Evolutionary conservation across 2,888 invertebrate genomes (phyloP), one percentile per base, ranked within the genome.

Genomic region (Caenorhabditis plicata): DNA sequence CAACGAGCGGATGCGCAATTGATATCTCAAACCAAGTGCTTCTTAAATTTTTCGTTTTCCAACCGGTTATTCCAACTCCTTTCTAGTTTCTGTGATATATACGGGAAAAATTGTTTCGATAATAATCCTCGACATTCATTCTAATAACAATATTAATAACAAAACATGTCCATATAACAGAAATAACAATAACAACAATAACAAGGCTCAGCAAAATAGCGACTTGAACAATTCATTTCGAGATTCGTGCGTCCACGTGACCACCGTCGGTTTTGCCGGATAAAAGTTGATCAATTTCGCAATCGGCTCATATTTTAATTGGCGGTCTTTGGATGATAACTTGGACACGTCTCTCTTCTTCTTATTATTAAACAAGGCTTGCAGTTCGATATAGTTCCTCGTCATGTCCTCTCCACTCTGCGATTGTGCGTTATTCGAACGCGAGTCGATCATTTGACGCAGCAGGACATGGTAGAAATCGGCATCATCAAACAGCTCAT

Each of bases 381-480:
- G 94, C 56, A 96, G 84, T 58, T 92, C 89, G 62, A 92, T 87
- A 89, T 91, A 93, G 77, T 93, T 92, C 67, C 83, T 87, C 80
- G 90, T 89, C 36, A 93, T 85, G 73, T 90, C 90, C 8, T 89
- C 86, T 0, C 92, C 90, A 83, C 91, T 92, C 0, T 88, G 88
- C 2, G 52, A 32, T 9, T 90, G 86, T 75, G 88, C 88, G 3
- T 88, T 87, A 57, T 93, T 93, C 66, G 54, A 32, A 22, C 26
- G 23, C 2, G 88, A 88, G 81, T 95, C 92, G 64, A 96, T 93
- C 32, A 96, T 84, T 81, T 95, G 93, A 63, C 91, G 85, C 36
- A 96, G 83, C 48, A 94, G 85, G 77, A 92, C 91, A 82, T 94
- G 93, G 82, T 96, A 96, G 82, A 96, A 96, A 81, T 96, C 96